phyloP scores from a whole-genome alignment of 2,797 vertebrate genomes.

The Centroberyx gerrardi region DNA sequence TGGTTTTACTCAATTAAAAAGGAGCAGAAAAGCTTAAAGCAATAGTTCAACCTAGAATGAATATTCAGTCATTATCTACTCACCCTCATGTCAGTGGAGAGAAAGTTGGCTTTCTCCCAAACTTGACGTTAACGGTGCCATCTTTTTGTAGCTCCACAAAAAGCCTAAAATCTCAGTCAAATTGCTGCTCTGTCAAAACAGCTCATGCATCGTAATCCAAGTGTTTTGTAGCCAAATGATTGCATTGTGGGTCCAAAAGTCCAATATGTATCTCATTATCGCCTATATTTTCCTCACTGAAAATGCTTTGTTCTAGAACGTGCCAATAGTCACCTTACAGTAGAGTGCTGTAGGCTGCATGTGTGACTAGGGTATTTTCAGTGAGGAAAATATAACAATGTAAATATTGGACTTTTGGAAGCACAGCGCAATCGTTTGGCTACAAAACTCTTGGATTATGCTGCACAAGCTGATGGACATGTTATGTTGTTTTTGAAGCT shows the following conservation, averaged over 20 bases:
- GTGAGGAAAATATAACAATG: conserved; percentile 57
- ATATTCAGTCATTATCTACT: not conserved
- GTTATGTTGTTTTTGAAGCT: conserved; percentile 36
- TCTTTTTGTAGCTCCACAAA: conserved; percentile 39
- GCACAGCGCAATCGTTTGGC: conserved; percentile 9
- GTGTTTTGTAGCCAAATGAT: too few relatives aligned
- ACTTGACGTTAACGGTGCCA: conserved; percentile 34
- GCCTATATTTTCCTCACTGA: too few relatives aligned
- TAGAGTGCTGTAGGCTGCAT: not conserved
- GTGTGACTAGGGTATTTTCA: conserved; percentile 48
- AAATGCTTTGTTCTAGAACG: too few relatives aligned
- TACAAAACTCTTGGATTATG: conserved; percentile 39
- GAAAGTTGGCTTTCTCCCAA: conserved; percentile 6
- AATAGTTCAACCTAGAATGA: not conserved
- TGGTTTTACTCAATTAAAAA: conserved; percentile 27
- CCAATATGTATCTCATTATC: too few relatives aligned
- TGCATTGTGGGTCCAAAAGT: too few relatives aligned
- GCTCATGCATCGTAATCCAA: conserved; percentile 1
- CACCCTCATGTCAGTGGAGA: not conserved
- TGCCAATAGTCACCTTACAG: too few relatives aligned
- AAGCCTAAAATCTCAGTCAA: conserved; percentile 33
- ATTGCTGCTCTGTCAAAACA: not conserved
- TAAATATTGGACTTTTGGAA: conserved; percentile 51
- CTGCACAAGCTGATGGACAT: conserved; percentile 48
- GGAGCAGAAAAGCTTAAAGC: conserved; percentile 2